Conservation (phyloP, 2,113 vertebrate species). For the Emydura subglobosa region DNA sequence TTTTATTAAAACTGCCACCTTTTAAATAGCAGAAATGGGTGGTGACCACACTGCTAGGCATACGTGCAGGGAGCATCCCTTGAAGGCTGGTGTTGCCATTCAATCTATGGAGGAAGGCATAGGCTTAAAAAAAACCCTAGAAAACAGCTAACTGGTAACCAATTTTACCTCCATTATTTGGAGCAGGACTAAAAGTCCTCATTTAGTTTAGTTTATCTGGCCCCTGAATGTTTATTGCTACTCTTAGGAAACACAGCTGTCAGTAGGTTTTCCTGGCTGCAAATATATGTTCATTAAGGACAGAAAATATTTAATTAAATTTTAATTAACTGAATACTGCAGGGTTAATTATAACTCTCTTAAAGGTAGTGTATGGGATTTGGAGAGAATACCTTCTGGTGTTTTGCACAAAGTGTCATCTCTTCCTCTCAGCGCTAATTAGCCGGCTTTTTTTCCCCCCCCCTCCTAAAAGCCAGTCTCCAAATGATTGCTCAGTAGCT, state of each 20-base stretch:
- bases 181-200: fast-evolving
- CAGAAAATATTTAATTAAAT: slow-evolving; percentile 67
- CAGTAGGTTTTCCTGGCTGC: background rate
- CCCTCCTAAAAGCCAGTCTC: slow-evolving; percentile 15
- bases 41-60: background rate
- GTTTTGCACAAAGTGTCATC: slow-evolving; percentile 41
- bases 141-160: background rate
- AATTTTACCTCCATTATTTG: background rate
- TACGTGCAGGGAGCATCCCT: background rate
- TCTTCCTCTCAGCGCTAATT: slow-evolving; percentile 61
- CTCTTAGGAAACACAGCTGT: slow-evolving; percentile 28
- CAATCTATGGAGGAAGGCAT: background rate
- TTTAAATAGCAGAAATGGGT: background rate
- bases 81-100: background rate
- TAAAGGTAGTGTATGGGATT: slow-evolving; percentile 50
- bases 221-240: background rate
- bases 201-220: background rate
- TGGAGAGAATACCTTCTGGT: slow-evolving; percentile 59
- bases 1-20: background rate
- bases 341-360: slow-evolving; percentile 63
- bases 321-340: slow-evolving; percentile 68
- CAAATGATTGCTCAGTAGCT: slow-evolving; percentile 37
- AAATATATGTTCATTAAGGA: slow-evolving; percentile 8
- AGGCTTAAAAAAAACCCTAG: background rate
- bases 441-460: slow-evolving; percentile 29